phyloP scores from a whole-genome alignment of 2,797 vertebrate genomes.

The Clarias laeviceps region DNA sequence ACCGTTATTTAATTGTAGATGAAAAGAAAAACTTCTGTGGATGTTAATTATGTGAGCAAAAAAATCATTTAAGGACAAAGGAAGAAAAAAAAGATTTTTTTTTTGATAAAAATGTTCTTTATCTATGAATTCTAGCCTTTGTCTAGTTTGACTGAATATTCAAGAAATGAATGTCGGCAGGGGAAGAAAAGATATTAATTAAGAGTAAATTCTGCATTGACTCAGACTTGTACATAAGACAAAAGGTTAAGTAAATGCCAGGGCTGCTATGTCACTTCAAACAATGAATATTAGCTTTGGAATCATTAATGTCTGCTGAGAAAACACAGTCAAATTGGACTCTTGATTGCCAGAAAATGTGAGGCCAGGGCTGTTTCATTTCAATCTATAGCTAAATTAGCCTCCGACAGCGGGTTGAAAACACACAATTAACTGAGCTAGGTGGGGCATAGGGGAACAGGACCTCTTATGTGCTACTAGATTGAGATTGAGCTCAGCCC shows the following conservation, averaged over 20 bases:
- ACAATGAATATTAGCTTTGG: conserved; percentile 99
- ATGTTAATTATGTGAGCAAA: conserved; percentile 54
- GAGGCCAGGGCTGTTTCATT: conserved; percentile 83
- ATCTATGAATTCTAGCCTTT: conserved; percentile 51
- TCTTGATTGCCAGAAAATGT: conserved; percentile 86
- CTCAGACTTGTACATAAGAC: conserved; percentile 93
- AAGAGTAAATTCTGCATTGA: conserved; percentile 96
- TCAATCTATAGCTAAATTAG: conserved; percentile 90
- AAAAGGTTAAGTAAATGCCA: conserved; percentile 99
- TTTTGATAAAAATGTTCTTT: conserved; percentile 55
- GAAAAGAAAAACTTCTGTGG: conserved; percentile 34
- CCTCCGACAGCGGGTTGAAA: conserved; percentile 82
- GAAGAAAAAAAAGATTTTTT: conserved; percentile 42
- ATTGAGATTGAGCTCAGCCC: conserved; percentile 65
- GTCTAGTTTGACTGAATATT: conserved; percentile 64
- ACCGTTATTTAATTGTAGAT: conserved; percentile 39
- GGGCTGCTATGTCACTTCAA: conserved; percentile 94
- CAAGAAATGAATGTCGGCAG: conserved; percentile 79
- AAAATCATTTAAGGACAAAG: conserved; percentile 42
- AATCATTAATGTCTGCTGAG: conserved; percentile 96
- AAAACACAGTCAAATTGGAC: conserved; percentile 92
- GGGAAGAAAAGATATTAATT: conserved; percentile 94
- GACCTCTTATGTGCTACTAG: conserved; percentile 68
- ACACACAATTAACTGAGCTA: conserved; percentile 83
- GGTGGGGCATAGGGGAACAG: conserved; percentile 74